Base-by-base conservation (phyloP, 2,797 vertebrate genomes). In the Dipus sagitta region DNA sequence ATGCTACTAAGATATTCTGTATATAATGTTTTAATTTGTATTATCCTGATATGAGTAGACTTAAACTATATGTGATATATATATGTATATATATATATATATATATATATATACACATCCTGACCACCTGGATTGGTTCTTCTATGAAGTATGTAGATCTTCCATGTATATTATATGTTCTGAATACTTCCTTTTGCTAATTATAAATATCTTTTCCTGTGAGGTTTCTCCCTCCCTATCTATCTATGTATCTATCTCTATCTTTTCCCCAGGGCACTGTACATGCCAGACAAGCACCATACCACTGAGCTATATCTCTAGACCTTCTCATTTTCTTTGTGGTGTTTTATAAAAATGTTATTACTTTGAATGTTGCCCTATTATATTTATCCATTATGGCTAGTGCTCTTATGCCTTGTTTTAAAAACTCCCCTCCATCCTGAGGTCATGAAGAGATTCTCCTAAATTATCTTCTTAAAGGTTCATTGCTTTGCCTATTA, bases 381-480 rank as follows among this genome's bases (percentile, higher is more conserved):
- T 68, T 38, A 8, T 71, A 82, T 74, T 62, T 76, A 70, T 84
- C 70, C 26, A 42, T 75, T 86, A 90, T 30, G 42, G 21, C 82
- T 70, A 64, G 30, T 47, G 64, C 26, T 88, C 88, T 67, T 90
- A 42, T 72, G 34, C 47, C 70, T 71, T 83, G 38, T 81, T 85
- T 74, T 86, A 88, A 13, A 88, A 88, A 65, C 30, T 47, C 70
- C 71, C 20, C 58, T 54, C 65, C n/a, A 47, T 32, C n/a, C 34
- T 81, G 30, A 85, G 58, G 47, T 88, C 84, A 77, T 32, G 34
- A 86, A 42, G 11, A 62, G 68, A 64, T 30, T 90, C 54, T 68
- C 28, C 67, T 72, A 60, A 93, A 72, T 78, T 89, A 71, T 85
- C 42, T 91, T 86, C 52, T 62, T 62, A 79, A 94, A 60, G 54